Conservation (phyloP, 2,113 vertebrate genomes). For the Hippocampus mohnikei region DNA sequence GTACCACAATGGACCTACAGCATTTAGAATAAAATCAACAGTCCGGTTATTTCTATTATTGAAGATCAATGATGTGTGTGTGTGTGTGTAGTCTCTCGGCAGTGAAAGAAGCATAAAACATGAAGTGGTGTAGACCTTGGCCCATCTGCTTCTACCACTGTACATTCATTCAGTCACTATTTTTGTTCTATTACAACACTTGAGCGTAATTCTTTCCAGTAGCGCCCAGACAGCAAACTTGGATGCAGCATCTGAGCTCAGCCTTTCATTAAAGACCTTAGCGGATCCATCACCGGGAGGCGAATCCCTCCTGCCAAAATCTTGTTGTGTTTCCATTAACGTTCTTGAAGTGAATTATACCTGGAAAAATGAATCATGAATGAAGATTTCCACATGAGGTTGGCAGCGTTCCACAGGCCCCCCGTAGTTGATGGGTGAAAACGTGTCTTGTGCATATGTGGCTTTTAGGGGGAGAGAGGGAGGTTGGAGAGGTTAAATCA, state of each 20-base stretch:
- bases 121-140: constrained; percentile 34
- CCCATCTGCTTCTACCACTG: constrained; percentile 14
- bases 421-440: constrained; percentile 18
- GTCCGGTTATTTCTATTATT: constrained; percentile 21
- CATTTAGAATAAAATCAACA: background rate
- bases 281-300: constrained; percentile 30
- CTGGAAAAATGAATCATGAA: constrained; percentile 32
- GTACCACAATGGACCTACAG: background rate
- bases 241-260: constrained; percentile 12
- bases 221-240: constrained; percentile 21
- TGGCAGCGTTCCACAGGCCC: constrained; percentile 37
- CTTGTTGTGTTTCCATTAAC: constrained; percentile 51
- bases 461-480: background rate
- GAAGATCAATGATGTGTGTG: constrained; percentile 30
- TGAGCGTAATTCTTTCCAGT: constrained; percentile 46
- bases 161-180: constrained; percentile 39
- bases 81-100: constrained; percentile 47
- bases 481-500: constrained; percentile 38
- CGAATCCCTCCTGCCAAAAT: constrained; percentile 32
- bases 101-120: constrained; percentile 47
- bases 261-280: constrained; percentile 10
- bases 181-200: constrained; percentile 51
- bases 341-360: constrained; percentile 36
- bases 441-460: constrained; percentile 21
- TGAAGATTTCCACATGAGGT: constrained; percentile 31